Base-by-base conservation (phyloP, 2,797 vertebrate genomes). In the Salmo trutta region DNA sequence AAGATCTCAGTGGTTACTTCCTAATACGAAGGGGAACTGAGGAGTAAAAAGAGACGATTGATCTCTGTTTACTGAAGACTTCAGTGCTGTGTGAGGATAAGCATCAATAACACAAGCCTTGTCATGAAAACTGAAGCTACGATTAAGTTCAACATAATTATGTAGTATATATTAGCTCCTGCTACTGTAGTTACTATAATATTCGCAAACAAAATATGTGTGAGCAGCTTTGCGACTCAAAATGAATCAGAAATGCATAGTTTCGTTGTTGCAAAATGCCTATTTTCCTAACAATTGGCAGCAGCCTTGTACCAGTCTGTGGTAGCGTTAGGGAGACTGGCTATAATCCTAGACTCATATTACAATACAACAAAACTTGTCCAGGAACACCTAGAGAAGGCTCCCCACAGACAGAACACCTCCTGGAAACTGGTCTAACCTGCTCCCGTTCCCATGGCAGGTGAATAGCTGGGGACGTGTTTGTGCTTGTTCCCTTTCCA, bases 381-480 rank as follows among this genome's bases (percentile, higher is more conserved):
- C 36, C n/a, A 70, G 17, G 31, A 70, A 72, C 47, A 53, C 21
- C 21, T 15, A 47, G 41, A 47, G 41, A 47, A 47, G 41, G 41
- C 3, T 47, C 10, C 41, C 10, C 41, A 21, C 21, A 27, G 12
- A 31, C 5, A 36, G 62, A 53, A 59, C 8, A 29, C 27, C 27
- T 53, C 29, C 21, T n/a, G 1, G 8, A 76, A 89, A 91, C 85
- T 15, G 21, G 91, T 85, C 54, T 0, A 84, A 87, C 93, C 62
- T 0, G 91, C 76, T 91, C 47, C 64, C 7, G n/a, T 77, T 89
- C 88, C 87, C 88, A 89, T 0, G 4, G 65, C 80, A 85, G 79
- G 81, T 80, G 72, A 62, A 81, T 71, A 15, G 24, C 77, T 21
- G 19, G 64, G 56, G 69, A 77, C 51, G 29, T 71, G 89, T 82